Percentiles rank a stretch among this genome's conserved stretches.
These are phyloP conservation scores for Dolichopus griseipennis DNA, from an alignment of 2,888 invertebrate species.

Conservation along the genomic window DNA sequence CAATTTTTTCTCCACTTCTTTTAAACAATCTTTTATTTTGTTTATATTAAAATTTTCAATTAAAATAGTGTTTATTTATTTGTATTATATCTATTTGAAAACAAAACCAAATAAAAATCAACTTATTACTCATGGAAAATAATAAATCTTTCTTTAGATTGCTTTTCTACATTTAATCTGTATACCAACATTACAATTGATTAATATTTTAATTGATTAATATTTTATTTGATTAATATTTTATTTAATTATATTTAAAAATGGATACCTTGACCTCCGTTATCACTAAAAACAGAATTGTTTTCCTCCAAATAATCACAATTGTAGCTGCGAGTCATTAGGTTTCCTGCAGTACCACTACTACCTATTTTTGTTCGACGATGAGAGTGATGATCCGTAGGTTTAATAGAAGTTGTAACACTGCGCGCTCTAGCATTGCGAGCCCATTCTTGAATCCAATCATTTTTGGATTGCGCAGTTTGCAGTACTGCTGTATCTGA, in stretches of 20 bases:
- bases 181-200: too few relatives aligned
- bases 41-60: too few relatives aligned
- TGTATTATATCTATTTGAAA: too few relatives aligned
- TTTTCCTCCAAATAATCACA: constrained; percentile 28
- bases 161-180: too few relatives aligned
- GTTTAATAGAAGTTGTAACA: constrained; percentile 28
- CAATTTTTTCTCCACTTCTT: too few relatives aligned
- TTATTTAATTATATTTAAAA: not conserved
- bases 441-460: constrained; percentile 59
- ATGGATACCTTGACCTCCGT: constrained; percentile 24
- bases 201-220: too few relatives aligned
- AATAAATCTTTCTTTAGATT: too few relatives aligned
- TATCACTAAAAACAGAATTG: constrained; percentile 34
- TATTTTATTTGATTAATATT: too few relatives aligned
- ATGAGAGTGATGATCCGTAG: constrained; percentile 17
- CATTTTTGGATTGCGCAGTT: constrained; percentile 41
- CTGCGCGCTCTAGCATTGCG: constrained; percentile 48
- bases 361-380: constrained; percentile 19
- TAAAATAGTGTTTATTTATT: too few relatives aligned
- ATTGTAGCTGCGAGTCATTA: constrained; percentile 43
- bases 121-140: too few relatives aligned
- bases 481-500: constrained; percentile 36
- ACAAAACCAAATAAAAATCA: too few relatives aligned
- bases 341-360: constrained; percentile 21
- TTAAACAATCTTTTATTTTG: too few relatives aligned